Evolutionary conservation across 1,140 invertebrate genomes (phyloP).

Genomic region (Epicauta chinensis): DNA sequence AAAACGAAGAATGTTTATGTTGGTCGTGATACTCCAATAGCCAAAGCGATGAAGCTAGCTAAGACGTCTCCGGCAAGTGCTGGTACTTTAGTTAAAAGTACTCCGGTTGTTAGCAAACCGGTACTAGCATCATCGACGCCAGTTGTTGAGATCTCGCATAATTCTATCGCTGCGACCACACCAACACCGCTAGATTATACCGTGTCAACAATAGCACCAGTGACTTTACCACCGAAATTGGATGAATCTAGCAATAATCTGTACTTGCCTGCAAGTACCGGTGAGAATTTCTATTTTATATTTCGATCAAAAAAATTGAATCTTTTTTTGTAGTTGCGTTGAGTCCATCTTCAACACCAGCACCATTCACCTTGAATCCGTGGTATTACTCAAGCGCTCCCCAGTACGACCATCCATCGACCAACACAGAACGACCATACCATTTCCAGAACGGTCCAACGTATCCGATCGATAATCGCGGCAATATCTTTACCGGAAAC

Average conservation of each 20-base stretch:
- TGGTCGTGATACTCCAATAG: constrained; percentile 60
- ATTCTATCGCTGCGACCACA: constrained; percentile 18
- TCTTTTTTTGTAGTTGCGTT: constrained; percentile 3
- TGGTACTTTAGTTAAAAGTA: constrained; percentile 47
- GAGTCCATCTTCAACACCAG: constrained; percentile 7
- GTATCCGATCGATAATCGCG: constrained; percentile 38
- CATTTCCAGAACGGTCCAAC: constrained; percentile 38
- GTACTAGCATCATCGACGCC: constrained; percentile 27
- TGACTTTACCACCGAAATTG: neutral
- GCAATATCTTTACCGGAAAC: constrained; percentile 36
- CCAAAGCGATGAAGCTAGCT: constrained; percentile 61
- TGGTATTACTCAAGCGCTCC: constrained; percentile 19
- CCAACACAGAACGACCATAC: constrained; percentile 24
- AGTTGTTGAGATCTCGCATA: constrained; percentile 20
- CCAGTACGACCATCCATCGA: constrained; percentile 20
- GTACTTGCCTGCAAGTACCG: constrained; percentile 1
- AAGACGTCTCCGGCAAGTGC: constrained; percentile 60
- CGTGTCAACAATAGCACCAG: constrained; percentile 1
- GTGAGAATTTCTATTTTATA: constrained; percentile 1
- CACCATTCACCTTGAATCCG: constrained; percentile 5
- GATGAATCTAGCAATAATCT: neutral
- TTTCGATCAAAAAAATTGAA: too few species aligned
- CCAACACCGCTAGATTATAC: neutral
- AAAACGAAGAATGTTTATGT: constrained; percentile 75
- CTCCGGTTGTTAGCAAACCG: constrained; percentile 14